These are phyloP conservation scores for Neogale vison DNA, from an alignment of 2,113 vertebrate species.

Conservation along the genomic window DNA sequence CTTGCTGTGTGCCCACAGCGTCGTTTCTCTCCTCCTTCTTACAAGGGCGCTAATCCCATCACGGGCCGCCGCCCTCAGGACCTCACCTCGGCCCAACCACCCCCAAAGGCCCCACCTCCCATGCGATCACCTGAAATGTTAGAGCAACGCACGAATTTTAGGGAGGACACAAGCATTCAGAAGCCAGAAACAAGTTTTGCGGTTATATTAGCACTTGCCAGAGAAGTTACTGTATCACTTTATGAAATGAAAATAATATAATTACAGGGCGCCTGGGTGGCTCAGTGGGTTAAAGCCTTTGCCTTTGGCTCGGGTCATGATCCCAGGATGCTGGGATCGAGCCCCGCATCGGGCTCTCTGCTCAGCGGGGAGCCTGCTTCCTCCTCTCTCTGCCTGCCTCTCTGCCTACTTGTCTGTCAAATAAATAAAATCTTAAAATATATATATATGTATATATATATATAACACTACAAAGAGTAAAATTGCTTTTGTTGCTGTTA, in stretches of 20 bases:
- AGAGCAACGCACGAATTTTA: rapidly evolving
- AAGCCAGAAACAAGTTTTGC: neutral
- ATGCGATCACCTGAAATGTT: rapidly evolving
- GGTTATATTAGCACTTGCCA: neutral
- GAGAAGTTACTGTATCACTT: neutral
- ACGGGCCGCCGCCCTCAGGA: neutral
- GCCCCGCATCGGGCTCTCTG: no score
- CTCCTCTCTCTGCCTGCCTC: no score
- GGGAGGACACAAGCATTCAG: neutral
- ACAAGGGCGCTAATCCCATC: neutral
- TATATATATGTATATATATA: no score
- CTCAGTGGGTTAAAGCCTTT: no score
- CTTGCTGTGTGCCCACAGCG: neutral
- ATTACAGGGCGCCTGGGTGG: neutral
- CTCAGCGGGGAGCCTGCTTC: no score
- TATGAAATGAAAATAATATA: neutral
- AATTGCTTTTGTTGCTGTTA: neutral
- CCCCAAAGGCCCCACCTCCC: neutral
- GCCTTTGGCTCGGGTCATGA: no score
- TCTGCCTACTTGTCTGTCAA: no score
- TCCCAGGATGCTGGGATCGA: no score
- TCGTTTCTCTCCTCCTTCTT: neutral
- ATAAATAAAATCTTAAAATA: no score
- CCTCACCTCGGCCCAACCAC: neutral
- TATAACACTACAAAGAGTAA: neutral